Evolutionary conservation across 2,888 invertebrate species (phyloP).

Genomic region (Terebella lapidaria): DNA sequence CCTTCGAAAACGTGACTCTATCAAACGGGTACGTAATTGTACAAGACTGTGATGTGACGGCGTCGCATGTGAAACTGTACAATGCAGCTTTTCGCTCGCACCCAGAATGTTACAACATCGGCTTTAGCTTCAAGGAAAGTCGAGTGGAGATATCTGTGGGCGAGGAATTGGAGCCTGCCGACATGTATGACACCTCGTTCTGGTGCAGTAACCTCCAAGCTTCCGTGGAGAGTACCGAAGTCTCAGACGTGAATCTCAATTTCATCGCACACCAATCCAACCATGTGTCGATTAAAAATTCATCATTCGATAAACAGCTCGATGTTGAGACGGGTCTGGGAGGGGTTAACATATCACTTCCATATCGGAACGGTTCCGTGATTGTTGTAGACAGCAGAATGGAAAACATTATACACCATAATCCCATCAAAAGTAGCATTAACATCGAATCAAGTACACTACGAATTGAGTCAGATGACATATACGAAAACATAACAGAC

Average conservation of each 20-base stretch:
- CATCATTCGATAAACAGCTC: constrained; percentile 4
- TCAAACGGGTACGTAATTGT: too few species aligned
- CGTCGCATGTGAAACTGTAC: too few species aligned
- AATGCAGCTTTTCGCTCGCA: too few species aligned
- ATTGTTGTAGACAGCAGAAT: constrained; percentile 5
- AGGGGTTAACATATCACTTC: constrained; percentile 8
- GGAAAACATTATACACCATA: constrained; percentile 6
- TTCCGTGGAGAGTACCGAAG: neutral
- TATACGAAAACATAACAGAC: neutral
- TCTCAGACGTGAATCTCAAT: neutral
- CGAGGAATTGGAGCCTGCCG: too few species aligned
- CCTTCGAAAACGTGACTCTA: too few species aligned
- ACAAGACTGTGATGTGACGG: too few species aligned
- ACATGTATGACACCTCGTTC: neutral
- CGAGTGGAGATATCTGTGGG: too few species aligned
- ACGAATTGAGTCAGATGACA: constrained; percentile 4
- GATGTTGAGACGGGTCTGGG: constrained; percentile 11
- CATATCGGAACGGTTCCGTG: constrained; percentile 3
- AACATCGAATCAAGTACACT: constrained; percentile 14
- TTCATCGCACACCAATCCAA: neutral
- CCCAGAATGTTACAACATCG: too few species aligned
- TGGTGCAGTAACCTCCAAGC: neutral
- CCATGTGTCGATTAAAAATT: neutral
- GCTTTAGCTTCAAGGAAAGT: too few species aligned
- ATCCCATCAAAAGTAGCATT: constrained; percentile 14